These are phyloP conservation scores for Diabrotica balteata DNA, from an alignment of 2,888 invertebrate genomes.

Conservation along the genomic window DNA sequence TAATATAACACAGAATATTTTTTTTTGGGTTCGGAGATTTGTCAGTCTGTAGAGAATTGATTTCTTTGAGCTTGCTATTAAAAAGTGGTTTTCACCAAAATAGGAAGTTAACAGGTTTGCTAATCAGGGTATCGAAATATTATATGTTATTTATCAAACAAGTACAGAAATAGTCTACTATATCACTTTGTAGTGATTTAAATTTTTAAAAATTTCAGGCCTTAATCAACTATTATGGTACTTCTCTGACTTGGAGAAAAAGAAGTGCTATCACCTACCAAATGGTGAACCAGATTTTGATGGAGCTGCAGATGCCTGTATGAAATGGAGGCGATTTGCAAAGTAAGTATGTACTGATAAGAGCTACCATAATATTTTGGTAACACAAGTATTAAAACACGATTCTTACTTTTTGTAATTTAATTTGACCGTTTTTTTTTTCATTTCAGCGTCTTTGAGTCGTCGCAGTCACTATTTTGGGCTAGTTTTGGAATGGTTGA, in stretches of 20 bases:
- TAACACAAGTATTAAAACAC: background rate
- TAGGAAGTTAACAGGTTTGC: too few relatives aligned
- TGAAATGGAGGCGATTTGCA: slow-evolving; percentile 86
- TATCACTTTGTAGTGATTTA: too few relatives aligned
- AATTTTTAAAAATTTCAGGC: slow-evolving; percentile 56
- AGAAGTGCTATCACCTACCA: slow-evolving; percentile 78
- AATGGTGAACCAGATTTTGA: slow-evolving; percentile 80
- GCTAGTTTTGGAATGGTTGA: slow-evolving; percentile 94
- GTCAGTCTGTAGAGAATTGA: too few relatives aligned
- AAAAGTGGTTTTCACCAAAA: too few relatives aligned
- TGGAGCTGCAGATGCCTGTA: slow-evolving; percentile 77
- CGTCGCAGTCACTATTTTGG: slow-evolving; percentile 95
- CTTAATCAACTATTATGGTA: slow-evolving; percentile 94
- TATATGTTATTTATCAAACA: too few relatives aligned
- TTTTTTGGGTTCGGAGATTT: too few relatives aligned
- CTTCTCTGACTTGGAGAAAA: slow-evolving; percentile 84
- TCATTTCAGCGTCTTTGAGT: slow-evolving; percentile 82
- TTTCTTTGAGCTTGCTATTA: too few relatives aligned
- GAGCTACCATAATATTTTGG: background rate
- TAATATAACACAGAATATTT: too few relatives aligned
- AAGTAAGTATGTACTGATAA: slow-evolving; percentile 73
- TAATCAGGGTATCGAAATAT: too few relatives aligned
- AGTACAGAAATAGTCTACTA: background rate
- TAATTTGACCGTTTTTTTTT: background rate
- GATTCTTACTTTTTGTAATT: too few relatives aligned